Base-by-base conservation (phyloP, 2,888 invertebrate species). In the Limnephilus lunatus region DNA sequence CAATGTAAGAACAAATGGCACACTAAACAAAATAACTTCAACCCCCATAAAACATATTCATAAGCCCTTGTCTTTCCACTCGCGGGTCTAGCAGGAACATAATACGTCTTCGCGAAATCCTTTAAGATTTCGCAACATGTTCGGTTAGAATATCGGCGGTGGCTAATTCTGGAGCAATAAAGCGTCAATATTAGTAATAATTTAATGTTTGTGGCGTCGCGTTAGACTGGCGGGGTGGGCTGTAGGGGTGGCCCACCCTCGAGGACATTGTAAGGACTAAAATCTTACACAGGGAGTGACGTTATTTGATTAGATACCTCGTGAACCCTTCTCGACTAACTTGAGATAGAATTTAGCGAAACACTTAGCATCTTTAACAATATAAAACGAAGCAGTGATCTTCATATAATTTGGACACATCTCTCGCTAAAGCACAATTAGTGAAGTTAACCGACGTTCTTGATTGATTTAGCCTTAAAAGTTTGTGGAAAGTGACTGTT, bases 291-390 rank as follows among this genome's bases (percentile, higher is more conserved):
- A 94, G 94, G 94, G 94, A 94, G 95, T 95, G 95, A 94, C 95
- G 95, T 95, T 95, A 95, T 95, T 95, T 95, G 95, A 95, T 95
- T 95, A 95, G 94, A 94, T 94, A 95, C 95, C 95, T 95, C 95
- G 95, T 95, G 94, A 94, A 95, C 95, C 92, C 94, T 95, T 94
- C 94, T 95, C 95, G 95, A 94, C 95, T 91, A n/a, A 68, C 68
- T 68, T 68, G 68, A 68, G 68, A 68, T 68, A 25, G 68, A 68
- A 68, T 68, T 68, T 68, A 68, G 25, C 9, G 68, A 68, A 68
- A 68, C 68, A 25, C 68, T 68, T 68, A 68, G 68, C n/a, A 68
- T 68, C 25, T 7, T n/a, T 68, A 68, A 25, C 68, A 68, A 68
- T 68, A 25, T 68, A 68, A 68, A 68, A 68, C n/a, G 25, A n/a